These are phyloP conservation scores for Synanthedon myopaeformis DNA, from an alignment of 2,888 invertebrate species.

Conservation along the genomic window DNA sequence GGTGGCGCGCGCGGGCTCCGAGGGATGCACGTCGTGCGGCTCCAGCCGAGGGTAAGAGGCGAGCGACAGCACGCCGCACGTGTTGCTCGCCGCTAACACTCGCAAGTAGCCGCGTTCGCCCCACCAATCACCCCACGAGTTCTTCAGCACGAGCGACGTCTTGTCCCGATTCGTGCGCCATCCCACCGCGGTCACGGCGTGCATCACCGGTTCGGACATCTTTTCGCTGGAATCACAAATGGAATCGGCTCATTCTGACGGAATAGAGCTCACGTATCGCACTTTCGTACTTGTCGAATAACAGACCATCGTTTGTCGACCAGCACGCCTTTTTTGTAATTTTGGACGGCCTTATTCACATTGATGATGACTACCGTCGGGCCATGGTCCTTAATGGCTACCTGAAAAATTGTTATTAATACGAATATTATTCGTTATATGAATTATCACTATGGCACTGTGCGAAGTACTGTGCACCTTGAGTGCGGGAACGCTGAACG, in stretches of 20 bases:
- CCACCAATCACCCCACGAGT: conserved; percentile 44
- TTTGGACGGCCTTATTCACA: conserved; percentile 24
- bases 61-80: conserved; percentile 41
- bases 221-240: conserved; percentile 14
- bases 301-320: conserved; percentile 30
- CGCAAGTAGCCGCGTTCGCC: conserved; percentile 43
- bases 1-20: not conserved
- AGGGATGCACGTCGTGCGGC: not conserved
- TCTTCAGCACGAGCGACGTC: conserved; percentile 49
- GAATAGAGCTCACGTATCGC: too few species aligned
- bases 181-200: conserved; percentile 52
- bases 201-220: conserved; percentile 20
- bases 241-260: too few species aligned
- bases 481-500: conserved; percentile 35
- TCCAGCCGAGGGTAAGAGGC: conserved; percentile 41
- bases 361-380: conserved; percentile 51
- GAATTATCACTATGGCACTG: not conserved
- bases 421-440: too few species aligned
- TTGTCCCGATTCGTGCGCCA: conserved; percentile 33
- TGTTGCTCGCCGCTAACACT: conserved; percentile 38
- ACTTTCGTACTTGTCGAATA: too few species aligned
- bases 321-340: conserved; percentile 35
- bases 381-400: conserved; percentile 40
- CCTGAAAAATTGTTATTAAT: conserved; percentile 15
- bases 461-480: conserved; percentile 16